These are phyloP conservation scores for Psilanteris sp. DNA, from an alignment of 1,140 invertebrate genomes.

Conservation along the genomic window DNA sequence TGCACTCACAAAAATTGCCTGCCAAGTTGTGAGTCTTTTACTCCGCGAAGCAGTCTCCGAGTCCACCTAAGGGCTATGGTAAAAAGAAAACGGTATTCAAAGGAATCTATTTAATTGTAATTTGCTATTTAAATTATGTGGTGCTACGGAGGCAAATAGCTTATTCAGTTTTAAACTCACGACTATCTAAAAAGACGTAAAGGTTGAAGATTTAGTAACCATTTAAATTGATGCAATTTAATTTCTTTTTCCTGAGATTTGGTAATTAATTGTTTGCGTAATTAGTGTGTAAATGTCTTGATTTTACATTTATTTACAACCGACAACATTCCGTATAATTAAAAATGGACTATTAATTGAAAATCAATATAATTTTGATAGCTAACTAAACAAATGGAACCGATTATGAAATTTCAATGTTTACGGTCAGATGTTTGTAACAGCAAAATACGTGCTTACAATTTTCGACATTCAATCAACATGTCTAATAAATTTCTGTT, in stretches of 20 bases:
- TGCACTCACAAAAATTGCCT: constrained; percentile 78
- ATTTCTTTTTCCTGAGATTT: neutral
- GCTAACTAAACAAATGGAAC: too few relatives aligned
- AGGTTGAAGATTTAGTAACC: neutral
- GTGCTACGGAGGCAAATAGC: neutral
- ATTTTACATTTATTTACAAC: too few relatives aligned
- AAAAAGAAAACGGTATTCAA: constrained; percentile 29
- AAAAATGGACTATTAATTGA: too few relatives aligned
- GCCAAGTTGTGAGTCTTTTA: constrained; percentile 53
- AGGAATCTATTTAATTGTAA: constrained; percentile 40
- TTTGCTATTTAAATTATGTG: constrained; percentile 38
- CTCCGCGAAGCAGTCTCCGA: constrained; percentile 1
- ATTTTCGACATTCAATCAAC: too few relatives aligned
- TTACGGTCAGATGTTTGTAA: too few relatives aligned
- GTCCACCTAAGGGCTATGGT: constrained; percentile 4
- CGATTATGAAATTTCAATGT: too few relatives aligned
- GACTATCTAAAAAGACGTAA: neutral
- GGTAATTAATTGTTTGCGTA: neutral
- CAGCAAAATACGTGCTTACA: too few relatives aligned
- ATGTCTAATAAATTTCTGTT: too few relatives aligned
- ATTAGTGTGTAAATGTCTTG: too few relatives aligned
- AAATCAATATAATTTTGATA: too few relatives aligned
- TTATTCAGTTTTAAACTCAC: constrained; percentile 7
- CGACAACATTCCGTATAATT: too few relatives aligned
- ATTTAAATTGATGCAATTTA: constrained; percentile 6